phyloP scores from a whole-genome alignment of 1,140 invertebrate species.

The Battus philenor region DNA sequence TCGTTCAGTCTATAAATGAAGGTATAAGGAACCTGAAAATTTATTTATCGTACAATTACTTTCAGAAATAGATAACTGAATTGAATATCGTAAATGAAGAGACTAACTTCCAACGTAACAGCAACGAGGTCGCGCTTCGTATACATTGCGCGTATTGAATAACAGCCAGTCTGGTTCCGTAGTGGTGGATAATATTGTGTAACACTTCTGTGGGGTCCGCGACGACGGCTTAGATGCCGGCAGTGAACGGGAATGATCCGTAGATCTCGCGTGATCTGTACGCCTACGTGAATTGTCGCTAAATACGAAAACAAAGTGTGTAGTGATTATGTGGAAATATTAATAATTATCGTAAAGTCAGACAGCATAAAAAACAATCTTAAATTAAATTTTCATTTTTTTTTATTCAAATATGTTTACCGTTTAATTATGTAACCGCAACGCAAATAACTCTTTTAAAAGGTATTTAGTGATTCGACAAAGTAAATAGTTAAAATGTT shows the following conservation, averaged over 20 bases:
- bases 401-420: too few relatives aligned
- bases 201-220: slow-evolving; percentile 19
- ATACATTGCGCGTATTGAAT: slow-evolving; percentile 18
- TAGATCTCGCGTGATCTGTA: neutral
- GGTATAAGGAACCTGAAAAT: too few relatives aligned
- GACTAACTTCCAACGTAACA: slow-evolving; percentile 7
- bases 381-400: too few relatives aligned
- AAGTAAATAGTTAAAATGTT: too few relatives aligned
- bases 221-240: slow-evolving; percentile 13
- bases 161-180: slow-evolving; percentile 22
- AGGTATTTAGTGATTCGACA: slow-evolving; percentile 5
- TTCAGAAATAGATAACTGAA: too few relatives aligned
- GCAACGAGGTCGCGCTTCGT: slow-evolving; percentile 5
- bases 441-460: slow-evolving; percentile 1
- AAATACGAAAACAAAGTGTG: neutral
- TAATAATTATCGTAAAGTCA: neutral
- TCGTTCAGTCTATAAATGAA: too few relatives aligned
- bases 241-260: slow-evolving; percentile 6
- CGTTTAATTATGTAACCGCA: slow-evolving; percentile 12
- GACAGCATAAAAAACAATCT: neutral
- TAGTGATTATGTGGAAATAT: neutral
- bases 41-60: too few relatives aligned
- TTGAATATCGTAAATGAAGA: too few relatives aligned
- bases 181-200: slow-evolving; percentile 34
- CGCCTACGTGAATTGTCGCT: neutral